Base-by-base conservation (phyloP, 1,140 invertebrate species). In the Neotoxoptera formosana region DNA sequence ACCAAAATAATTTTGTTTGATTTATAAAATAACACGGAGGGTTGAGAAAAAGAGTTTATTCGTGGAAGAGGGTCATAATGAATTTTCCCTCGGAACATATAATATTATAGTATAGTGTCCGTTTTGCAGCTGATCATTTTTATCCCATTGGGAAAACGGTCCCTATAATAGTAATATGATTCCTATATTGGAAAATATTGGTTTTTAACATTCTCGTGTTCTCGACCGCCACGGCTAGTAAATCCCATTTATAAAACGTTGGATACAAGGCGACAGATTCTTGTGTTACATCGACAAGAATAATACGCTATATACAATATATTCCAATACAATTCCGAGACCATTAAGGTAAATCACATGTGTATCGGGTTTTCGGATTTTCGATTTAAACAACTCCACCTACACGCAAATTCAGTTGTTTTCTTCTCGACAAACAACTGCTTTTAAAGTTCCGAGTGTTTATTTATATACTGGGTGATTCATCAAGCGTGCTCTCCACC, bases 121-220 rank as follows among this genome's bases (percentile, higher is more conserved):
- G n/a, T 76, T 76, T 76, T 76, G 14, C 60, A 76, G 60, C 60
- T 76, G 60, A 76, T 76, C 60, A 76, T 76, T 76, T 76, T 76
- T 76, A 76, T 76, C 60, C 60, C 60, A 76, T n/a, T 76, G 60
- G 60, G 60, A 76, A 76, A 76, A 76, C 60, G n/a, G 60, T 76
- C n/a, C 4, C 11, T 76, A 34, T 76, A 76, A 76, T 76, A 76
- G 60, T 76, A 76, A 76, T 76, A 30, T n/a, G 60, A 76, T 76
- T 76, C 60, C n/a, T 76, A 76, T 76, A 76, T 76, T 76, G 60
- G n/a, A 8, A 36, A 86, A 86, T 86, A 93, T 93, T 93, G 91
- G 91, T 93, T 93, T 93, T 93, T 84, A 93, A 93, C 91, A 53
- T 93, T 45, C 91, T 93, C 91, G 48, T 83, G 48, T 93, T 93